These are phyloP conservation scores for Amyelois transitella DNA, from an alignment of 1,140 invertebrate genomes.

Conservation along the genomic window DNA sequence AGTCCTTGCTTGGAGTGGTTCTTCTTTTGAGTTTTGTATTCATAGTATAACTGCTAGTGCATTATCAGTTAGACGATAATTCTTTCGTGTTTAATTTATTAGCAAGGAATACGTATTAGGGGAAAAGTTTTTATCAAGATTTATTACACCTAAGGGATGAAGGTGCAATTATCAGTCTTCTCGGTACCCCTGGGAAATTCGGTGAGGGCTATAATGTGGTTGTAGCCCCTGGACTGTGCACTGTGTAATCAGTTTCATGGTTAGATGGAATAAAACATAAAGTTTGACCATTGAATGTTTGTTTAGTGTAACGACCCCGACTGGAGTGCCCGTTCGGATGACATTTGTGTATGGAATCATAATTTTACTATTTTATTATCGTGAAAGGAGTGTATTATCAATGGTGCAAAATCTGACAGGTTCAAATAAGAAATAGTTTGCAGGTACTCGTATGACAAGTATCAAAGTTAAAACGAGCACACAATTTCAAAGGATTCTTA, in stretches of 20 bases:
- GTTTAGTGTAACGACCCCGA: too few relatives aligned
- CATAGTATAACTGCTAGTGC: not conserved
- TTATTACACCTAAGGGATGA: slow-evolving; percentile 41
- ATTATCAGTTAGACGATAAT: not conserved
- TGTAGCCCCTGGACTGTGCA: slow-evolving; percentile 14
- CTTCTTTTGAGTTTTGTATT: slow-evolving; percentile 9
- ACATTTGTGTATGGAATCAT: too few relatives aligned
- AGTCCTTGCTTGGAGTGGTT: too few relatives aligned
- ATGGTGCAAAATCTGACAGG: too few relatives aligned
- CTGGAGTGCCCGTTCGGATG: too few relatives aligned
- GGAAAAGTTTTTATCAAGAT: slow-evolving; percentile 50
- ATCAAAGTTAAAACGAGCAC: not conserved
- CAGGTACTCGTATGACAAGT: too few relatives aligned
- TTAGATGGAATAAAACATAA: not conserved
- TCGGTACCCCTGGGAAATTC: slow-evolving; percentile 49
- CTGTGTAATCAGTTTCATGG: not conserved
- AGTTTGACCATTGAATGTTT: not conserved
- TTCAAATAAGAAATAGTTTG: too few relatives aligned
- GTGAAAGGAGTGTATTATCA: too few relatives aligned
- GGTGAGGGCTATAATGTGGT: slow-evolving; percentile 22
- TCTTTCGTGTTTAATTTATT: slow-evolving; percentile 35
- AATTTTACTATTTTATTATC: too few relatives aligned
- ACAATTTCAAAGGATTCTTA: not conserved
- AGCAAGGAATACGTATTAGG: slow-evolving; percentile 27
- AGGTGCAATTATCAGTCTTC: slow-evolving; percentile 41